Evolutionary conservation across 2,113 vertebrate genomes (phyloP).

Genomic region (Apistogramma diplotaenia): DNA sequence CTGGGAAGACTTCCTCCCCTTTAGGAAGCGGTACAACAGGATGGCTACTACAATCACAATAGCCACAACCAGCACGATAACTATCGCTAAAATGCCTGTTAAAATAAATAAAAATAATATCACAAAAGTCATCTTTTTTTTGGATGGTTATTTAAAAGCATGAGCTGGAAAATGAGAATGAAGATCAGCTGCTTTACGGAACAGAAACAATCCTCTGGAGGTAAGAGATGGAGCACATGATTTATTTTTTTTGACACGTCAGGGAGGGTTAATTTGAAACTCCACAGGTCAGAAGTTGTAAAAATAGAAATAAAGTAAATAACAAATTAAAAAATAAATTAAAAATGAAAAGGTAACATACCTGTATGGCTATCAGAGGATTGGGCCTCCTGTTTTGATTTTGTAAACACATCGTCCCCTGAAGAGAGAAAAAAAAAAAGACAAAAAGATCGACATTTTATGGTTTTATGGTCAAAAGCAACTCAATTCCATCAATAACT

Average conservation of each 20-base stretch:
- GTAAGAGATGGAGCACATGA: rapidly evolving
- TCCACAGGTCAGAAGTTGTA: not conserved
- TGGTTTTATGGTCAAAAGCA: too few relatives aligned
- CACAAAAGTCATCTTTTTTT: not conserved
- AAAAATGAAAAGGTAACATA: slow-evolving; percentile 22
- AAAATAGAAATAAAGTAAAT: too few relatives aligned
- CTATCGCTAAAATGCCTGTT: slow-evolving; percentile 72
- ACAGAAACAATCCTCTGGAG: not conserved
- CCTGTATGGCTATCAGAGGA: slow-evolving; percentile 21
- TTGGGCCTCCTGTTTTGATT: not conserved
- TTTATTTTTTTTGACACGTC: too few relatives aligned
- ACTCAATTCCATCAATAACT: too few relatives aligned
- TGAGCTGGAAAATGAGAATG: not conserved
- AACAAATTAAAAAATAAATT: too few relatives aligned
- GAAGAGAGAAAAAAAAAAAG: not conserved
- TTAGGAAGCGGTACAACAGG: slow-evolving; percentile 83
- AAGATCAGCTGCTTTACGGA: too few relatives aligned
- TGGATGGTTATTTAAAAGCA: not conserved
- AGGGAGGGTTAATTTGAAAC: not conserved
- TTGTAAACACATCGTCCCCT: slow-evolving; percentile 70
- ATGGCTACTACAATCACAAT: slow-evolving; percentile 81
- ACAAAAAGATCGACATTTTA: not conserved
- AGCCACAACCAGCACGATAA: slow-evolving; percentile 76
- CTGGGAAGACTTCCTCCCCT: slow-evolving; percentile 70
- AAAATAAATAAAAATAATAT: not conserved